Conservation (phyloP, 2,888 invertebrate species). For the Limnephilus auricula region DNA sequence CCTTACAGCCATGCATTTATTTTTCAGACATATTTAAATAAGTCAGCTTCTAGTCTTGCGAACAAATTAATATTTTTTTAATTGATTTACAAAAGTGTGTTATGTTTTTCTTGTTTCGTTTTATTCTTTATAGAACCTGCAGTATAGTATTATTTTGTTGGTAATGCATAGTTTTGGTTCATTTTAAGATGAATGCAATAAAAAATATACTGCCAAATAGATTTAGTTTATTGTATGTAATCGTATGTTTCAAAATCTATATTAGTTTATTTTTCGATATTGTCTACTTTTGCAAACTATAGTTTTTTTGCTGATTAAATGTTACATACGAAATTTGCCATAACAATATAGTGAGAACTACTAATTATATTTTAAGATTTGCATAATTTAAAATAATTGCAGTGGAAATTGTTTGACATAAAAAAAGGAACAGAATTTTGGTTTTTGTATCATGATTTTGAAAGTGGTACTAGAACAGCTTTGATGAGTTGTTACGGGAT, state of each 20-base stretch:
- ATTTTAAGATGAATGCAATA: not conserved
- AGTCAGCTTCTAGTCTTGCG: conserved; percentile 15
- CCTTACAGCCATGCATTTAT: not conserved
- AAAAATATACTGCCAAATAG: not conserved
- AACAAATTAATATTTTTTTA: conserved; percentile 10
- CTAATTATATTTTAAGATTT: not conserved
- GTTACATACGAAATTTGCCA: not conserved
- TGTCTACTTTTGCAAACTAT: not conserved
- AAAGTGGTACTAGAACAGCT: no score
- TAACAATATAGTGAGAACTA: not conserved
- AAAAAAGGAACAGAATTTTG: not conserved
- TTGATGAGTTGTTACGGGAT: no score
- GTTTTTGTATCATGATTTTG: no score
- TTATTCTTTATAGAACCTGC: not conserved
- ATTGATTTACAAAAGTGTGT: not conserved
- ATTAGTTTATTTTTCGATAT: not conserved
- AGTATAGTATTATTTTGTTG: not conserved
- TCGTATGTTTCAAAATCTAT: not conserved
- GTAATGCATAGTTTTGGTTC: not conserved
- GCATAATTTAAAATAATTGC: not conserved
- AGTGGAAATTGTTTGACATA: not conserved
- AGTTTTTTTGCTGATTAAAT: not conserved
- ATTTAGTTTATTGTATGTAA: not conserved
- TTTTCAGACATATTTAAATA: not conserved
- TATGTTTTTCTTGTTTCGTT: not conserved